Conservation (phyloP, 2,797 vertebrate genomes). For the Pelobates cultripes region DNA sequence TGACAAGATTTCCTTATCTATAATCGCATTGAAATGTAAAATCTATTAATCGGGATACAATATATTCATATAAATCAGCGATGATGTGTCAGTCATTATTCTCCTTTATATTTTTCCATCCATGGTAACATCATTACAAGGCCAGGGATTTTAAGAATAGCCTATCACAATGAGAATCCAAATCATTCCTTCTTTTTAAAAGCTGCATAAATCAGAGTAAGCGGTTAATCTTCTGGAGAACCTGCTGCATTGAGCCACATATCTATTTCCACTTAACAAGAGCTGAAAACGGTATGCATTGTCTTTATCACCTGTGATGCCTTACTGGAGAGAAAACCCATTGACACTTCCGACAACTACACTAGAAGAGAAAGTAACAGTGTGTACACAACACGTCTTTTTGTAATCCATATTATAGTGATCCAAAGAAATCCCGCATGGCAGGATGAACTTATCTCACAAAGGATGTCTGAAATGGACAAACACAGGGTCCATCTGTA, state of each 20-base stretch:
- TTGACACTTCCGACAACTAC: not conserved
- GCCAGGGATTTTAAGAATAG: too few species aligned
- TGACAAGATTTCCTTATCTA: too few species aligned
- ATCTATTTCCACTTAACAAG: constrained; percentile 26
- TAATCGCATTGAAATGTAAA: too few species aligned
- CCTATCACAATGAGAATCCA: not conserved
- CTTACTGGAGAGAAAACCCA: constrained; percentile 20
- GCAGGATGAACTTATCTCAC: not conserved
- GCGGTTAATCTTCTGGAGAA: constrained; percentile 5
- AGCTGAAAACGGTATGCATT: not conserved
- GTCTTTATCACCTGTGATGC: constrained; percentile 25
- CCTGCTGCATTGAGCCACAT: constrained; percentile 3
- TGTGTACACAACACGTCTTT: not conserved
- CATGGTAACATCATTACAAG: too few species aligned
- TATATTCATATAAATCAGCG: too few species aligned
- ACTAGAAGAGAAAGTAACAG: not conserved
- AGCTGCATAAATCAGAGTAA: constrained; percentile 7
- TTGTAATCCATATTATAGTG: not conserved
- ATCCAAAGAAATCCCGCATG: not conserved
- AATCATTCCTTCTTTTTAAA: constrained; percentile 16
- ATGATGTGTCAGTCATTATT: too few species aligned
- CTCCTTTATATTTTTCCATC: too few species aligned
- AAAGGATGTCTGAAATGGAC: too few species aligned
- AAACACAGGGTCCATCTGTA: too few species aligned
- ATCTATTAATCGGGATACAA: too few species aligned